A percentile compares a stretch with the other conserved stretches of the same genome.
Conservation (phyloP, 2,113 vertebrate species). For the Drymodes brunneopygia region DNA sequence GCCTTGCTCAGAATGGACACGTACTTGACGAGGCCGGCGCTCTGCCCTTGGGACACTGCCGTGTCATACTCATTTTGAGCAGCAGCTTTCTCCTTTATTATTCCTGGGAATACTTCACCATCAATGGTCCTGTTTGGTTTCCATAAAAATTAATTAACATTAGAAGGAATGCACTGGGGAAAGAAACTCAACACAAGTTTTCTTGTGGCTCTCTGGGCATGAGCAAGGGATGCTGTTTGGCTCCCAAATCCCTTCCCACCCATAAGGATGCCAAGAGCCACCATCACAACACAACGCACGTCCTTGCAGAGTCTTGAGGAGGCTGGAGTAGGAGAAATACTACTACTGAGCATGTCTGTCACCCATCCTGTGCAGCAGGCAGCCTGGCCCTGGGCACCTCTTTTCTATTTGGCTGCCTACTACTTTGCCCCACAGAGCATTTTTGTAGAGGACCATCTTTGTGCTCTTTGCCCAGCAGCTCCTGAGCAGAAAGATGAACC, state of each 20-base stretch:
- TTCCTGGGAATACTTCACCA: conserved; percentile 78
- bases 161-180: not conserved
- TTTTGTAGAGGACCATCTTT: not conserved
- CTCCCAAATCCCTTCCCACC: not conserved
- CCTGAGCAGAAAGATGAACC: not conserved
- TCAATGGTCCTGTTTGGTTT: conserved; percentile 79
- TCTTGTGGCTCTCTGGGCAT: not conserved
- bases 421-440: not conserved
- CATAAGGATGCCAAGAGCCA: not conserved
- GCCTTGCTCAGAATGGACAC: not conserved
- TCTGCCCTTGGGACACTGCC: conserved; percentile 78
- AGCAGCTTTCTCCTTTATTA: conserved; percentile 81
- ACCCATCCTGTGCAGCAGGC: not conserved
- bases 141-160: not conserved
- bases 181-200: not conserved
- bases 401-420: not conserved
- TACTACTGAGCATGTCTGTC: accelerated
- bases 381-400: not conserved
- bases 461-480: not conserved
- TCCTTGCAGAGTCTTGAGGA: not conserved
- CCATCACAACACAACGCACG: not conserved
- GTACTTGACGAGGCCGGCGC: conserved; percentile 83
- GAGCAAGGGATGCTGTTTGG: not conserved
- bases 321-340: not conserved
- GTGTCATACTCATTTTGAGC: conserved; percentile 79